phyloP scores from a whole-genome alignment of 2,113 vertebrate genomes.

The Carettochelys insculpta region DNA sequence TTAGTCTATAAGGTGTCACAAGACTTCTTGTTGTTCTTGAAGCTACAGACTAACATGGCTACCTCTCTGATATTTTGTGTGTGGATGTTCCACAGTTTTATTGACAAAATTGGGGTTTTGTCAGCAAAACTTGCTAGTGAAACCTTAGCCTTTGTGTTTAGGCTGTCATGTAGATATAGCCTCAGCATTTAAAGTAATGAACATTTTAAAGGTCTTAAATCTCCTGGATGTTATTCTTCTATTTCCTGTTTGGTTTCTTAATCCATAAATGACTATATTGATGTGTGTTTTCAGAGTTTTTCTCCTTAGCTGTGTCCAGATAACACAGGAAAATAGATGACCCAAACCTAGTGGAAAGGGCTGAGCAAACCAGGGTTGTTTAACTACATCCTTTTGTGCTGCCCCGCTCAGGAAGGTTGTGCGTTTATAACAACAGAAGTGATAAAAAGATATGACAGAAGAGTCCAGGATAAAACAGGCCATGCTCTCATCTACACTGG shows the following conservation, averaged over 20 bases:
- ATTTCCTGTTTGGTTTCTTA: neutral
- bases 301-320: neutral
- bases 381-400: neutral
- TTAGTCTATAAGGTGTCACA: too few relatives aligned
- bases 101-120: too few relatives aligned
- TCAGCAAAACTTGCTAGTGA: too few relatives aligned
- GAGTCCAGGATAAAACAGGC: neutral
- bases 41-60: too few relatives aligned
- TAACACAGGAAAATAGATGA: neutral
- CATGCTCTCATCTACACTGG: neutral
- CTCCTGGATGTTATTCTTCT: neutral
- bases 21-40: too few relatives aligned
- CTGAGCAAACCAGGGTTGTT: neutral
- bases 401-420: neutral
- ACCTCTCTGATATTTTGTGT: too few relatives aligned
- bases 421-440: neutral
- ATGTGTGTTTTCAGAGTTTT: neutral
- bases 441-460: neutral
- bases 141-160: too few relatives aligned
- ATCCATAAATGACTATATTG: neutral
- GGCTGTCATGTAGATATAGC: too few relatives aligned
- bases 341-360: neutral
- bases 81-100: too few relatives aligned
- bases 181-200: neutral
- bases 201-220: neutral